Base-by-base conservation (phyloP, 2,888 invertebrate species). In the Yponomeuta plumbellus region DNA sequence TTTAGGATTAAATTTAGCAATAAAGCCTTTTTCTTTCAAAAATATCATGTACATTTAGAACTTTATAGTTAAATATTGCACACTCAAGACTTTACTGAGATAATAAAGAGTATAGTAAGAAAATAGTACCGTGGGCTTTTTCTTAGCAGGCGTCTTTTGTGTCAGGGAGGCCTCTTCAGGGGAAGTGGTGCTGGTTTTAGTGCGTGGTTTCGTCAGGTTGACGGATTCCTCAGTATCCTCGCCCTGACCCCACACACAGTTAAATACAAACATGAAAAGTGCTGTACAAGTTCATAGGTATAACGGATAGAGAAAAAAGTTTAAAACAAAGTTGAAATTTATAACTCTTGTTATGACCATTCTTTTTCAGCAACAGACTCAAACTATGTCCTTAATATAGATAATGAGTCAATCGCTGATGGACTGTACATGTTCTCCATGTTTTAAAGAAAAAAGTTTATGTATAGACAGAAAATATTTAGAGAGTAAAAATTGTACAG, bases 161-260 rank as follows among this genome's bases (percentile, higher is more conserved):
- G 89, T 89, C 70, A 91, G 88, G 71, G 88, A 81, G 73, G 88
- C 91, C 74, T 91, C 91, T 80, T 88, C 91, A 66, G 90, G 91
- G 71, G 90, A 88, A 69, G 88, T 89, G 68, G 90, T 89, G 83
- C 87, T 89, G 73, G 87, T 90, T 80, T 90, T 91, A 80, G 84
- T 85, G 74, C 84, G 84, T 72, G 91, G 91, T 74, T 89, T 88
- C 76, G 84, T 81, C 73, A 91, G 80, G 76, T 81, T 91, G 77
- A 91, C 82, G 73, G 85, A 88, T 86, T 93, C 79, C 81, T 90
- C 84, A 82, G 85, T 85, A 75, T 90, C 89, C 80, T 89, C 89
- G 73, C 81, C 88, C 90, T 90, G 79, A 71, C 75, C 81, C 80
- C 80, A 52, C 66, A 68, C 58, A 75, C 72, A 76, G 80, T 70